A percentile compares a stretch with the other conserved stretches of the same genome.
phyloP scores from a whole-genome alignment of 2,888 invertebrate genomes.

The Hyposoter dolosus region DNA sequence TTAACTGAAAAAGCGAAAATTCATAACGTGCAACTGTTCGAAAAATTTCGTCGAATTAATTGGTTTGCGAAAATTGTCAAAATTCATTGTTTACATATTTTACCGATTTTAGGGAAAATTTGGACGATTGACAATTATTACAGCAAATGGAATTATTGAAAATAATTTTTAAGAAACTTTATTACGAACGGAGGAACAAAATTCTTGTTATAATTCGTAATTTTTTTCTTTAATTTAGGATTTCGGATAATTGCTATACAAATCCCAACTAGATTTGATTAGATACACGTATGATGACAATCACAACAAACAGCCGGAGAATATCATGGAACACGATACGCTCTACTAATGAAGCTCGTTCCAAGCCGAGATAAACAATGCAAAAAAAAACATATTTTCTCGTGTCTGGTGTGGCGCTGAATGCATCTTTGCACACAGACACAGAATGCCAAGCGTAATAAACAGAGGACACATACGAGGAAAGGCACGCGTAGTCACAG shows the following conservation, averaged over 20 bases:
- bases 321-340: slow-evolving; percentile 42
- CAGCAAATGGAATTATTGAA: too few species aligned
- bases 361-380: slow-evolving; percentile 37
- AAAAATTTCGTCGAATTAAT: neutral
- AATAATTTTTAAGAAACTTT: too few species aligned
- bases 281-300: neutral
- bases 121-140: too few species aligned
- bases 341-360: slow-evolving; percentile 36
- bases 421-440: slow-evolving; percentile 29
- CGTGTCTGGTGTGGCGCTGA: slow-evolving; percentile 47
- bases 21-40: neutral
- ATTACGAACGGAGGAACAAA: too few species aligned
- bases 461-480: neutral
- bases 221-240: too few species aligned
- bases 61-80: neutral
- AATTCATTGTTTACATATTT: neutral
- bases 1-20: slow-evolving; percentile 53
- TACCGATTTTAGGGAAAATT: neutral
- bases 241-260: too few species aligned
- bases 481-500: slow-evolving; percentile 12
- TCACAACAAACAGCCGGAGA: neutral
- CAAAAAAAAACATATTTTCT: slow-evolving; percentile 36
- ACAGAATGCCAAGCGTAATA: neutral
- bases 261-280: slow-evolving; percentile 14
- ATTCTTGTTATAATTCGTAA: too few species aligned